Conservation (phyloP, 2,797 vertebrate species). For the Botia kubotai region DNA sequence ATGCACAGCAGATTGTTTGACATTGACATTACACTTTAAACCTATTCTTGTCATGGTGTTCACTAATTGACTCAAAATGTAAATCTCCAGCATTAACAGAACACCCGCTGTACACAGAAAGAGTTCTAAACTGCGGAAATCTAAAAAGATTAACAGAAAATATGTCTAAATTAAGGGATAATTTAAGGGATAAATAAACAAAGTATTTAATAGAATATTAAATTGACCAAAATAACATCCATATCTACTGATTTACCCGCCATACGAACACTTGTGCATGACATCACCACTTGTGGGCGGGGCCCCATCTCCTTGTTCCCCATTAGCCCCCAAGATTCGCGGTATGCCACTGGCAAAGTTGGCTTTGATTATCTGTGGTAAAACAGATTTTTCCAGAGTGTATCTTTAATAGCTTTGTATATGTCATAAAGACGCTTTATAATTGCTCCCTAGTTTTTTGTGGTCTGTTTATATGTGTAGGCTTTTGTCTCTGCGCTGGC, state of each 20-base stretch:
- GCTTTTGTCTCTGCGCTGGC: conserved; percentile 17
- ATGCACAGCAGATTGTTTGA: not conserved
- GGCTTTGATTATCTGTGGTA: conserved; percentile 4
- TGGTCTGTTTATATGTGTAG: conserved; percentile 40
- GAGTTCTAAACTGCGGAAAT: not conserved
- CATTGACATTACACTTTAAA: not conserved
- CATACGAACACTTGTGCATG: not conserved
- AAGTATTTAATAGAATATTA: not conserved
- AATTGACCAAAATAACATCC: not conserved
- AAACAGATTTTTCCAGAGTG: conserved; percentile 6
- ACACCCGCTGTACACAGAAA: not conserved
- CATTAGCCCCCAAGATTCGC: not conserved
- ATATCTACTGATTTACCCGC: not conserved
- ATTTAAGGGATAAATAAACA: too few species aligned
- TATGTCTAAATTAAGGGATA: not conserved
- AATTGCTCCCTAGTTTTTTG: conserved; percentile 54
- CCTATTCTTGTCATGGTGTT: not conserved
- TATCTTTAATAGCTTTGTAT: conserved; percentile 29
- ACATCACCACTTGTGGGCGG: not conserved
- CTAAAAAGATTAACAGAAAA: not conserved
- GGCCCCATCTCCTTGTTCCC: not conserved
- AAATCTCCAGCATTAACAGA: not conserved
- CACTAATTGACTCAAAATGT: not conserved
- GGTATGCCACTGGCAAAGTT: not conserved
- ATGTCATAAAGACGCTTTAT: conserved; percentile 61